Evolutionary conservation across 2,797 vertebrate genomes (phyloP).

Genomic region (Spatula versicolor): DNA sequence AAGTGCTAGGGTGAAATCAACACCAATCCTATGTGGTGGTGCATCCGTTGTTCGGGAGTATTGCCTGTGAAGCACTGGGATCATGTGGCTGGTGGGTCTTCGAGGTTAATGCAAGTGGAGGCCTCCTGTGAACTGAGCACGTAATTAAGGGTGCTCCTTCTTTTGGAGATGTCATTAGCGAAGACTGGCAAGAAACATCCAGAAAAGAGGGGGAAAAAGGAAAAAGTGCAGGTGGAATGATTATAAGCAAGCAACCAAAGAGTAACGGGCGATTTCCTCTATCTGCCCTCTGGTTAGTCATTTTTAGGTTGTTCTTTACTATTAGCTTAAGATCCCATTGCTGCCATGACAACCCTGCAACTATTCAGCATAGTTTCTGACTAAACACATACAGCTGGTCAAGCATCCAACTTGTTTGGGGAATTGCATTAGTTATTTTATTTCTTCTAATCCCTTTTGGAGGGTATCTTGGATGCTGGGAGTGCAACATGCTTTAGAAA

Average conservation of each 20-base stretch:
- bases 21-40: fast-evolving
- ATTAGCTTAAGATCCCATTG: constrained; percentile 7
- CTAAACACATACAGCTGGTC: constrained; percentile 21
- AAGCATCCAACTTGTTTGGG: constrained; percentile 1
- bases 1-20: fast-evolving
- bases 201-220: background rate
- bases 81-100: background rate
- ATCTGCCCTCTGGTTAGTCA: constrained; percentile 1
- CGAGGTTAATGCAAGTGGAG: background rate
- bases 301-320: constrained; percentile 10
- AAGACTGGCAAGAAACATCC: background rate
- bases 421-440: background rate
- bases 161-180: background rate
- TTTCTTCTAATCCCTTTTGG: background rate
- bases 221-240: background rate
- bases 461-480: background rate
- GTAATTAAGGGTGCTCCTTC: background rate
- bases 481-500: background rate
- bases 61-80: background rate
- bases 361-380: constrained; percentile 21
- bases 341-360: constrained; percentile 49
- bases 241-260: background rate
- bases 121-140: background rate
- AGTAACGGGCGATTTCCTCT: constrained; percentile 28
- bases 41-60: background rate